Evolutionary conservation across 1,140 invertebrate species (phyloP), one percentile per base, ranked within the genome.

Genomic region (Helicoverpa armigera): DNA sequence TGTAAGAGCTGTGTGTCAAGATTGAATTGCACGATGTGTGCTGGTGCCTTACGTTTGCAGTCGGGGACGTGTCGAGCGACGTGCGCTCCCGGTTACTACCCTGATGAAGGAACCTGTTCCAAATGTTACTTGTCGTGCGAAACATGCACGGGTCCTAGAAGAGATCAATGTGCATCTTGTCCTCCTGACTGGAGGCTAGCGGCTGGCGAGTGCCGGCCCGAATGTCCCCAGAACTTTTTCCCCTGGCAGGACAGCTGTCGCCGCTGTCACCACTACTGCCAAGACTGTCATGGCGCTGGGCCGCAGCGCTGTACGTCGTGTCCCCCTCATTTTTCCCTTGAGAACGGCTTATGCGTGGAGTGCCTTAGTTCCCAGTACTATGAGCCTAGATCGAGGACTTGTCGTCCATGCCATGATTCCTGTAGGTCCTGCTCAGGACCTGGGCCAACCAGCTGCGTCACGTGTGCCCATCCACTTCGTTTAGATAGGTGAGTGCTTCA

Each of bases 121-220:
- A 97, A 97, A 83, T 98, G 98, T 89, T 97, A 98, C 87, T 94
- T 97, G 60, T 97, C 97, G 43, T 98, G 98, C 92, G 96, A 97
- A 76, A 95, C 92, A 4, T 95, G 94, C 70, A 93, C 95, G 87
- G 98, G 96, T 0, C 97, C 97, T 1, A 95, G 97, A 76, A 95
- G 97, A 77, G 97, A 98, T 91, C 97, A 98, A 85, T 98, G 98
- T 90, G 97, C 98, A 0, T 96, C 96, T 18, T 98, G 98, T 95
- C 97, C 97, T 0, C 93, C 95, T 50, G 97, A 96, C 53, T 97
- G 97, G 96, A 96, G 97, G 88, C 90, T 98, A 48, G 96, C 97
- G 1, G 96, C 97, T 2, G 97, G 97, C 5, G 96, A 98, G 89
- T 98, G 98, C 89, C 96, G 97, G 86, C 96, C 97, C 0, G 96